Evolutionary conservation across 2,888 invertebrate genomes (phyloP).

Genomic region (Thymelicus sylvestris): DNA sequence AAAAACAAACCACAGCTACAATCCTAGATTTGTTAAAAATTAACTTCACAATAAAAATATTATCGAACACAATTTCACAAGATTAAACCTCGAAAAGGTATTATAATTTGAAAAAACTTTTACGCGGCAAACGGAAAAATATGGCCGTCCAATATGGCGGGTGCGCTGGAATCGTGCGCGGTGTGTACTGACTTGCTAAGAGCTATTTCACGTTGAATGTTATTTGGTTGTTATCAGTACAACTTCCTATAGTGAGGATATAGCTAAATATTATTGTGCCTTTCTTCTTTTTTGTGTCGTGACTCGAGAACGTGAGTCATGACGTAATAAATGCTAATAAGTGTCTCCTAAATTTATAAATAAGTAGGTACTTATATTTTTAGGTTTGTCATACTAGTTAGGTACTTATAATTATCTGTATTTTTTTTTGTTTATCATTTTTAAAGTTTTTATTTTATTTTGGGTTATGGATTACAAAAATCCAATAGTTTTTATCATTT

Average conservation of each 20-base stretch:
- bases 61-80: background rate
- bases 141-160: conserved; percentile 42
- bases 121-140: conserved; percentile 27
- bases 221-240: conserved; percentile 14
- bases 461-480: too few relatives aligned
- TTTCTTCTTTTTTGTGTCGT: background rate
- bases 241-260: conserved; percentile 8
- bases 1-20: background rate
- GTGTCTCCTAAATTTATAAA: too few relatives aligned
- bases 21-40: background rate
- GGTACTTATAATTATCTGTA: too few relatives aligned
- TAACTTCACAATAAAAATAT: background rate
- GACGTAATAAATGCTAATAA: too few relatives aligned
- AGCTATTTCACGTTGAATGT: conserved; percentile 1
- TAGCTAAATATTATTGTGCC: background rate
- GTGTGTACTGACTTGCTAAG: conserved; percentile 38
- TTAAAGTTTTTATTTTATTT: too few relatives aligned
- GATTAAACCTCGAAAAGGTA: background rate
- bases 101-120: background rate
- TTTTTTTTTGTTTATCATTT: too few relatives aligned
- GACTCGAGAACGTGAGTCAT: background rate
- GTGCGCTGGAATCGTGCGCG: conserved; percentile 40
- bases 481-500: too few relatives aligned
- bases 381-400: too few relatives aligned
- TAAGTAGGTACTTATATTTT: too few relatives aligned